A percentile compares a stretch with the other conserved stretches of the same genome.
Conservation (phyloP, 2,113 vertebrate species). For the Chamaetylas fuelleborni region DNA sequence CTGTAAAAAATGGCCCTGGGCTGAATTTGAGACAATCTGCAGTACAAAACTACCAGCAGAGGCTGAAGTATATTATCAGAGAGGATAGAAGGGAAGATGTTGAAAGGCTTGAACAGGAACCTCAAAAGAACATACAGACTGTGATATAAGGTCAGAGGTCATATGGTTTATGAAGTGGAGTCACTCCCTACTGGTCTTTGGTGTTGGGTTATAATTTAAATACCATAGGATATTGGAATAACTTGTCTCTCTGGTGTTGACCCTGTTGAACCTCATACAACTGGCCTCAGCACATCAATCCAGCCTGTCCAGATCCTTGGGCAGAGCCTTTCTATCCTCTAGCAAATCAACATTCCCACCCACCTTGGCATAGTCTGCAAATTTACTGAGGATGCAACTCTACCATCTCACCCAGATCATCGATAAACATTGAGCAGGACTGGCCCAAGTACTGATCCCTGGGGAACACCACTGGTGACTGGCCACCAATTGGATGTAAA, state of each 20-base stretch:
- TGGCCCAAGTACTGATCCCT: neutral
- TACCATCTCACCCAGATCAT: neutral
- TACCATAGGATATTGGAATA: neutral
- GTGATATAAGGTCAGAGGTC: neutral
- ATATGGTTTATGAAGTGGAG: neutral
- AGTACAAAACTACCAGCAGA: neutral
- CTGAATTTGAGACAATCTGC: neutral
- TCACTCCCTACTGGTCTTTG: neutral
- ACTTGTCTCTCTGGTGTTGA: neutral
- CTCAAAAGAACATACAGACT: neutral
- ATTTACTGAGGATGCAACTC: neutral
- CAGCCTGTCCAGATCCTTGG: neutral
- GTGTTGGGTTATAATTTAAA: neutral
- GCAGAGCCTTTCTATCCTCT: neutral
- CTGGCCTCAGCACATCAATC: fast-evolving
- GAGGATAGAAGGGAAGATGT: neutral
- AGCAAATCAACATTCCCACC: neutral
- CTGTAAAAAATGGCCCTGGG: neutral
- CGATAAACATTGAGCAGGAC: fast-evolving
- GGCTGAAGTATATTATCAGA: neutral
- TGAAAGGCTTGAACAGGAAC: neutral
- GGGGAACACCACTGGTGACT: neutral
- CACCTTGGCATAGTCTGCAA: neutral
- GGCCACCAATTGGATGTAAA: neutral
- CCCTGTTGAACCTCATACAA: neutral